phyloP scores from a whole-genome alignment of 1,140 invertebrate species.

The Halesus radiatus region DNA sequence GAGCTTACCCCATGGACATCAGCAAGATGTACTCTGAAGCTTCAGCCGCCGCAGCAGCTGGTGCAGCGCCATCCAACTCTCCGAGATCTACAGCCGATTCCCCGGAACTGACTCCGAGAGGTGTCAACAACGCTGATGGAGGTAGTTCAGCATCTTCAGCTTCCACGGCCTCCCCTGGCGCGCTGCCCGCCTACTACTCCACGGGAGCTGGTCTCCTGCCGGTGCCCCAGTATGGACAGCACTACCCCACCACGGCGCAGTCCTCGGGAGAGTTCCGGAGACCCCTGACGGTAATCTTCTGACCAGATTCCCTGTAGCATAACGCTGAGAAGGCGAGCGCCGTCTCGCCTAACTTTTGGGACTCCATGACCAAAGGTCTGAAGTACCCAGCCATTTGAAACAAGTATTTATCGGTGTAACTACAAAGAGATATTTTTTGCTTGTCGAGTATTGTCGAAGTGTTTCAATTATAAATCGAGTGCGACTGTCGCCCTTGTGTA shows the following conservation, averaged over 20 bases:
- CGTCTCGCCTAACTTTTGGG: conserved; percentile 22
- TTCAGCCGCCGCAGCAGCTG: conserved; percentile 66
- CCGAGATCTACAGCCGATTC: conserved; percentile 75
- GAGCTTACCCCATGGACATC: conserved; percentile 77
- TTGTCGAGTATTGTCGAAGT: neutral
- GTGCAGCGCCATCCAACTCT: conserved; percentile 67
- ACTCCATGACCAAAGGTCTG: conserved; percentile 19
- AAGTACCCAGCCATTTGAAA: conserved; percentile 30
- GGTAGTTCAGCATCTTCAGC: conserved; percentile 73
- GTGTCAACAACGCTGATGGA: conserved; percentile 70
- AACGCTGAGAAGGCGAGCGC: conserved; percentile 13
- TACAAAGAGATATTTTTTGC: neutral
- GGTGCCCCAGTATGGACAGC: conserved; percentile 76
- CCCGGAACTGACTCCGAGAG: conserved; percentile 72
- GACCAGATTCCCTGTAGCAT: conserved; percentile 74
- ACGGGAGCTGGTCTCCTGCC: conserved; percentile 70
- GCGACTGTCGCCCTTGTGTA: neutral
- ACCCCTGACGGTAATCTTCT: conserved; percentile 89
- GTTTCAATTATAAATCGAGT: neutral
- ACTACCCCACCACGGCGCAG: conserved; percentile 70
- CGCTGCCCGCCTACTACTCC: conserved; percentile 75
- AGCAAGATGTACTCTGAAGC: conserved; percentile 77
- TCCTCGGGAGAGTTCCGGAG: conserved; percentile 77
- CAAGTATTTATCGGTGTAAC: neutral
- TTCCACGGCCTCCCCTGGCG: conserved; percentile 75